phyloP scores from a whole-genome alignment of 2,113 vertebrate genomes.

The Platanista minor region DNA sequence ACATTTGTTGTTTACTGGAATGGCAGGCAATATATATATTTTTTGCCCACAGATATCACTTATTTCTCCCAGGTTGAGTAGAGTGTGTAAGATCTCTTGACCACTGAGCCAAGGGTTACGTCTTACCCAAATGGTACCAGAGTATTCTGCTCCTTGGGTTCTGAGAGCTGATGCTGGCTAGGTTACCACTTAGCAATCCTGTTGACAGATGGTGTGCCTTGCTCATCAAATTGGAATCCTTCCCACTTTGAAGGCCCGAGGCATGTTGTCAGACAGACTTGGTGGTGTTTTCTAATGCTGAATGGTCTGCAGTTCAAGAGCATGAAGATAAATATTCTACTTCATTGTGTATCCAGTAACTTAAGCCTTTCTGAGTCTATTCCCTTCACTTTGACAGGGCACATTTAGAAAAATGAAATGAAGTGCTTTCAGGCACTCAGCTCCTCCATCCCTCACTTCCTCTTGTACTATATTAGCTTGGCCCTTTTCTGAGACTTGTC shows the following conservation, averaged over 20 bases:
- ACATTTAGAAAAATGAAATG: constrained; percentile 54
- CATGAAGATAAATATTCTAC: constrained; percentile 68
- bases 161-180: constrained; percentile 50
- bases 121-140: not conserved
- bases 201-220: constrained; percentile 78
- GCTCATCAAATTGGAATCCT: constrained; percentile 79
- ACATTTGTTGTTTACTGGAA: not conserved
- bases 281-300: constrained; percentile 62
- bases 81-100: not conserved
- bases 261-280: constrained; percentile 73
- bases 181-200: constrained; percentile 68
- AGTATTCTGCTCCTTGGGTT: constrained; percentile 48
- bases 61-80: not conserved
- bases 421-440: constrained; percentile 50
- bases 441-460: not conserved
- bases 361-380: constrained; percentile 55
- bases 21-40: not conserved
- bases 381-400: constrained; percentile 43
- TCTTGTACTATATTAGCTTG: not conserved
- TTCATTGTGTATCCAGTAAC: constrained; percentile 57
- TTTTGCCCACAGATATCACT: not conserved
- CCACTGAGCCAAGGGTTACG: not conserved
- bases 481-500: not conserved
- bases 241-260: constrained; percentile 67
- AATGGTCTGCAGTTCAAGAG: constrained; percentile 51